phyloP scores from a whole-genome alignment of 2,888 invertebrate species.

The Drosophila kuntzei region DNA sequence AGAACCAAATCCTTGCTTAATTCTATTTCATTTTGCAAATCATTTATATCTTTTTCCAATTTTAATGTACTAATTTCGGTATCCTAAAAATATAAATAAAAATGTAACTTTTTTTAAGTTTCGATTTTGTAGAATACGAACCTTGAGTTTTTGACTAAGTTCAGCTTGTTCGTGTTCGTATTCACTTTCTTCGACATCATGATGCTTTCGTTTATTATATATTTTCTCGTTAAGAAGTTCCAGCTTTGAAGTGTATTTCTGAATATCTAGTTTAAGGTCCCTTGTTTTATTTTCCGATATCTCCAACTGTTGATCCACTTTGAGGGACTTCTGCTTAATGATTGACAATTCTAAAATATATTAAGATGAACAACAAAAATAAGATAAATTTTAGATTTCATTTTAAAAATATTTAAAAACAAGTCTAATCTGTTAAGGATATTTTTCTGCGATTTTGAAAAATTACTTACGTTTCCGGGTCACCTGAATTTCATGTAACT shows the following conservation, averaged over 20 bases:
- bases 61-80: conserved; percentile 89
- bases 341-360: conserved; percentile 84
- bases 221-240: conserved; percentile 87
- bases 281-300: conserved; percentile 87
- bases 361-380: background rate
- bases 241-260: conserved; percentile 88
- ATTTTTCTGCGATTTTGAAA: background rate
- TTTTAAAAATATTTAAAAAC: too few species aligned
- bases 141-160: conserved; percentile 86
- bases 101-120: background rate
- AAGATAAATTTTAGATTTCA: too few species aligned
- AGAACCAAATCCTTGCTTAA: conserved; percentile 87
- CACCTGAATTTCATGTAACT: conserved; percentile 89
- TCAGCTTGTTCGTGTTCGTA: conserved; percentile 87
- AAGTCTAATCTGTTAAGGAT: too few species aligned
- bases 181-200: conserved; percentile 87
- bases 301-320: conserved; percentile 89
- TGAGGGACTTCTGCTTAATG: conserved; percentile 91
- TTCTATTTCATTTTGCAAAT: conserved; percentile 89
- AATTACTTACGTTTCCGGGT: conserved; percentile 89
- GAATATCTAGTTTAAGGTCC: conserved; percentile 88
- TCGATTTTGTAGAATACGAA: conserved; percentile 46
- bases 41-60: conserved; percentile 89
- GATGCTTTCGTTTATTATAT: conserved; percentile 86
- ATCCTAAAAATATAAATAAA: conserved; percentile 86